Base-by-base conservation (phyloP, 1,140 invertebrate species). In the Drosophila repletoides region DNA sequence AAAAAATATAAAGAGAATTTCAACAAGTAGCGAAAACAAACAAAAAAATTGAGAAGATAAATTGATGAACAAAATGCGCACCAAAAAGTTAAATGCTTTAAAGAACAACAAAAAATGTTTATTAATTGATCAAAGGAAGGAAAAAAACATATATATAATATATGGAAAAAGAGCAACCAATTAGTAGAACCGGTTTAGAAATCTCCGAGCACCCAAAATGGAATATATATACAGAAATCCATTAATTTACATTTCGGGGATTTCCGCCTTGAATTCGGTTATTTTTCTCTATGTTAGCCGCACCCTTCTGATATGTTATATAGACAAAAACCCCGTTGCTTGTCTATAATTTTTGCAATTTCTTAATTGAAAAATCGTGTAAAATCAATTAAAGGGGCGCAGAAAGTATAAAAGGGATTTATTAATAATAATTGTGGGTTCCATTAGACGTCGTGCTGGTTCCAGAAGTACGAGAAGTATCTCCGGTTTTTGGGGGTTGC, bases 171-270 rank as follows among this genome's bases (percentile, higher is more conserved):
- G 79, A 76, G 52, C 59, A 70, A 73, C 52, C 26, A 73, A 64
- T 73, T 70, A 70, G 52, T 22, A 24, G 41, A 84, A 86, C 79
- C 74, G 75, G 79, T 86, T 83, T 48, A 70, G 31, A 70, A 63
- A 46, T 38, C 69, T 46, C 31, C 19, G 28, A 19, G 21, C 15
- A 46, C 5, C 41, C 21, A 67, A 61, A 59, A 29, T 22, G 28
- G 67, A 52, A 72, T 51, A 64, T 33, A 22, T 22, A 71, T 74
- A 72, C 71, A 61, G 56, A 60, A 52, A 84, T 75, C 52, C 48
- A 84, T 84, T 84, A 79, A 86, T 84, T 84, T 86, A 79, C 79
- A 84, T 84, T 84, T 86, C 22, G 79, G 79, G 79, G 53, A 65
- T 84, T 81, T 81, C 76, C 76, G 74, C 46, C 67, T 52, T 49